These are phyloP conservation scores for Orthosia gothica DNA, from an alignment of 2,888 invertebrate species.

Conservation along the genomic window DNA sequence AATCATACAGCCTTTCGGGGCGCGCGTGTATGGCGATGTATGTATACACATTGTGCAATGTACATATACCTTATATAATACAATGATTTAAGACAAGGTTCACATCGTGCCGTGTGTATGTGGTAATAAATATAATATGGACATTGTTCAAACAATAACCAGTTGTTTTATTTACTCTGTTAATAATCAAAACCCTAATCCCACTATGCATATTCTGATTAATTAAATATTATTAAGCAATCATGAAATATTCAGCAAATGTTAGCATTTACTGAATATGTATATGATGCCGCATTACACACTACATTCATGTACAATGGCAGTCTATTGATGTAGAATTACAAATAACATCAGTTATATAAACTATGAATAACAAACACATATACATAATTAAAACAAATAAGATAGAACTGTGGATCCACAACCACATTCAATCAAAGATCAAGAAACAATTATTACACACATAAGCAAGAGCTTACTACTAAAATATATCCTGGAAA, in stretches of 20 bases:
- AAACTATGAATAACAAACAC: neutral
- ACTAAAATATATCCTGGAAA: neutral
- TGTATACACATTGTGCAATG: constrained; percentile 94
- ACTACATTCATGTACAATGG: constrained; percentile 1
- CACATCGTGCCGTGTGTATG: constrained; percentile 98
- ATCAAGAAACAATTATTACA: neutral
- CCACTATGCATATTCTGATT: constrained; percentile 48
- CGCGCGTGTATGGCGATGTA: constrained; percentile 93
- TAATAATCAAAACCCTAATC: constrained; percentile 53
- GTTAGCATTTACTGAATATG: constrained; percentile 32
- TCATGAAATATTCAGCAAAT: constrained; percentile 49
- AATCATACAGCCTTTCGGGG: constrained; percentile 92
- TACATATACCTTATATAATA: constrained; percentile 94
- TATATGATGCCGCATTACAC: constrained; percentile 3
- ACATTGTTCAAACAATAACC: constrained; percentile 96
- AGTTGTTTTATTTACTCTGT: constrained; percentile 87
- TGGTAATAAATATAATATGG: constrained; percentile 97
- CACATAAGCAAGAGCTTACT: neutral
- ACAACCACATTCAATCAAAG: too few relatives aligned
- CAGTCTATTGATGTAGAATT: neutral
- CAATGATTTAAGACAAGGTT: constrained; percentile 96
- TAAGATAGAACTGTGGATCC: neutral
- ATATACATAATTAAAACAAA: neutral
- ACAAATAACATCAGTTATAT: neutral
- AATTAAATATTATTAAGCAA: constrained; percentile 35